phyloP scores from a whole-genome alignment of 1,140 invertebrate species.

The Heliconius hermathena region DNA sequence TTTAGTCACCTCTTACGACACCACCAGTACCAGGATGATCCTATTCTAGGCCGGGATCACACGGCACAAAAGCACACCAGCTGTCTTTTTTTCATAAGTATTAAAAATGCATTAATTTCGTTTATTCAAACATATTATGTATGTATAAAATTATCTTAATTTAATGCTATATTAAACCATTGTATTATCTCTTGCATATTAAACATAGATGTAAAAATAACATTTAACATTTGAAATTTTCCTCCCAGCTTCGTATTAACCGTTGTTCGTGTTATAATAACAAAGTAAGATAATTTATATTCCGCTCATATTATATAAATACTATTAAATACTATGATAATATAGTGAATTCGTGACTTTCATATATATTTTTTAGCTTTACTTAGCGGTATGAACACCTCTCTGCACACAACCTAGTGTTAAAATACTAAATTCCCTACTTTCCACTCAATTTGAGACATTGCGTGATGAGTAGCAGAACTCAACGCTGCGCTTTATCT shows the following conservation, averaged over 20 bases:
- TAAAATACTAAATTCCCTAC: too few species aligned
- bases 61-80: too few species aligned
- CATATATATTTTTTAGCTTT: neutral
- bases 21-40: too few species aligned
- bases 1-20: too few species aligned
- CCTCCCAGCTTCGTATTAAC: neutral
- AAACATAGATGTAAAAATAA: conserved; percentile 1
- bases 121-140: neutral
- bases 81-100: neutral
- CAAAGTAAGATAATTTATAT: conserved; percentile 11
- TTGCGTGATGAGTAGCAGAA: too few species aligned
- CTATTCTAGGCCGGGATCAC: too few species aligned
- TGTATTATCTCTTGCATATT: neutral
- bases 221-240: conserved; percentile 2
- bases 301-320: conserved; percentile 10
- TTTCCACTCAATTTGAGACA: too few species aligned
- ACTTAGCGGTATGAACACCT: too few species aligned
- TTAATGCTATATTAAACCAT: neutral
- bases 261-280: neutral
- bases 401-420: too few species aligned
- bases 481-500: too few species aligned
- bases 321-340: neutral
- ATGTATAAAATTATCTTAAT: neutral
- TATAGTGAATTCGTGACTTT: neutral
- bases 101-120: neutral